A percentile compares a stretch with the other conserved stretches of the same genome.
These are phyloP conservation scores for Microcebus griseorufus DNA, from an alignment of 2,113 vertebrate species.

Conservation along the genomic window DNA sequence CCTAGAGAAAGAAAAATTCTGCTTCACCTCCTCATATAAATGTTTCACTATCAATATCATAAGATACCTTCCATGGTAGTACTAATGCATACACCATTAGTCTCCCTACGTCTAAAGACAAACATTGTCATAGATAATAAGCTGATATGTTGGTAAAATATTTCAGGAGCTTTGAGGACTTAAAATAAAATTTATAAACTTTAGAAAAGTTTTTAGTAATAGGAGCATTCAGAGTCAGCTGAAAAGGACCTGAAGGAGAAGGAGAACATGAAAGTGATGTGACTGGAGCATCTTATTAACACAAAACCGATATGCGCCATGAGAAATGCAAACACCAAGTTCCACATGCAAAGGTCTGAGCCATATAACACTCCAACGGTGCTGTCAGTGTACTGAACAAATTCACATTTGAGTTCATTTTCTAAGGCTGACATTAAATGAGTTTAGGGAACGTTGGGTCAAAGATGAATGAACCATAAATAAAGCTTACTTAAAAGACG, in stretches of 20 bases:
- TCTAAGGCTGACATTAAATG: background rate
- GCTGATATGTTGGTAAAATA: background rate
- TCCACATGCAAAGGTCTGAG: background rate
- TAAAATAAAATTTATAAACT: conserved; percentile 14
- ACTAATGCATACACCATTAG: conserved; percentile 8
- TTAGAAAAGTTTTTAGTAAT: background rate
- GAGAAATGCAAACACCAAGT: background rate
- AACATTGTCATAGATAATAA: conserved; percentile 13
- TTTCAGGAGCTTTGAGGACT: background rate
- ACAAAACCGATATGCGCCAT: background rate
- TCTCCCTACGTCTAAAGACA: conserved; percentile 7
- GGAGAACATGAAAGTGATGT: background rate
- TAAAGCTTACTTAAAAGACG: background rate
- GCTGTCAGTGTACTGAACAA: background rate
- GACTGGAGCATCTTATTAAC: background rate
- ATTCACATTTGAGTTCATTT: background rate
- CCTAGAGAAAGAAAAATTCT: background rate
- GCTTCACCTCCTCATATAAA: background rate
- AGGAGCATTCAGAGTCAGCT: background rate
- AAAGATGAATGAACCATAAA: conserved; percentile 4
- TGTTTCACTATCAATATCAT: conserved; percentile 16
- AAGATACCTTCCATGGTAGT: conserved; percentile 30
- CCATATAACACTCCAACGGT: background rate
- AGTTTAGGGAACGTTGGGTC: background rate
- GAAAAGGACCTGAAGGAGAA: background rate